phyloP scores from a whole-genome alignment of 2,888 invertebrate species.

The Pilophorus perplexus region DNA sequence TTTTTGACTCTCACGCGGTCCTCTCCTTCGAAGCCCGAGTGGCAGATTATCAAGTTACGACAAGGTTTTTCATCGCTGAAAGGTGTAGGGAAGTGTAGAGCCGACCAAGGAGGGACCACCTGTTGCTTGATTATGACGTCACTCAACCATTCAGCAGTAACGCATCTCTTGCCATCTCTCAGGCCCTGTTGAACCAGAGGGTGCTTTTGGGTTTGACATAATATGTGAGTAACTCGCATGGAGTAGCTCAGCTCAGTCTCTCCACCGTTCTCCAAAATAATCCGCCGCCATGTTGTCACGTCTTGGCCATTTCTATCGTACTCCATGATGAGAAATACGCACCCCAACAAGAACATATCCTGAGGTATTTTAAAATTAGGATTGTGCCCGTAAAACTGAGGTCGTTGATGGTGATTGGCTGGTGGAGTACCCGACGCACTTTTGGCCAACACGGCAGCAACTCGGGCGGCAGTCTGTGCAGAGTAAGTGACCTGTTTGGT shows the following conservation, averaged over 20 bases:
- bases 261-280: slow-evolving; percentile 78
- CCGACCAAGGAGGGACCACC: slow-evolving; percentile 89
- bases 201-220: slow-evolving; percentile 87
- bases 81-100: slow-evolving; percentile 84
- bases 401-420: slow-evolving; percentile 59
- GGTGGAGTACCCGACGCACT: slow-evolving; percentile 51
- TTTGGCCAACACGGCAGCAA: slow-evolving; percentile 50
- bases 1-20: slow-evolving; percentile 77
- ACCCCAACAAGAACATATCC: slow-evolving; percentile 86
- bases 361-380: slow-evolving; percentile 84
- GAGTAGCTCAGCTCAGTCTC: slow-evolving; percentile 84
- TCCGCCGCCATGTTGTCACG: slow-evolving; percentile 62
- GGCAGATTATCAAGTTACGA: slow-evolving; percentile 65
- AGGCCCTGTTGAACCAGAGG: slow-evolving; percentile 81
- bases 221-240: slow-evolving; percentile 83
- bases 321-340: slow-evolving; percentile 86
- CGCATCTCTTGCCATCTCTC: slow-evolving; percentile 67
- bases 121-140: slow-evolving; percentile 84
- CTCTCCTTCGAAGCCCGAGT: slow-evolving; percentile 86
- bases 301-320: slow-evolving; percentile 71
- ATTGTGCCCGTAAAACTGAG: slow-evolving; percentile 90
- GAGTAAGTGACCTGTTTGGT: slow-evolving; percentile 44
- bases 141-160: slow-evolving; percentile 86
- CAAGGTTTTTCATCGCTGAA: slow-evolving; percentile 68
- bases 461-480: slow-evolving; percentile 49